phyloP scores from a whole-genome alignment of 2,888 invertebrate species.

The Euphydryas editha region DNA sequence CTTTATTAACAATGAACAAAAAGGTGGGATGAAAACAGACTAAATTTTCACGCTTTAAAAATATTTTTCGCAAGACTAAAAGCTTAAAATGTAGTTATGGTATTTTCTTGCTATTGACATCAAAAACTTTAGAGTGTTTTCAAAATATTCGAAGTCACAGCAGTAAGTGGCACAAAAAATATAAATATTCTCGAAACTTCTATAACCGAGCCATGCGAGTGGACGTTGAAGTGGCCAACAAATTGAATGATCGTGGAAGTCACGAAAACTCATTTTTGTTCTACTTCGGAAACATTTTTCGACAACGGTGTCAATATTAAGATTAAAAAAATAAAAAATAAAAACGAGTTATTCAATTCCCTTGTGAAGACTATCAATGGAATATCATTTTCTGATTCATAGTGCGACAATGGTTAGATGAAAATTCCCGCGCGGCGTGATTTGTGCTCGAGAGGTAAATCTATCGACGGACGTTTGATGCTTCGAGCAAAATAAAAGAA shows the following conservation, averaged over 20 bases:
- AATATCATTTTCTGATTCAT: conserved; percentile 10
- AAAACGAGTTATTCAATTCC: neutral
- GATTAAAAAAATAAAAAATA: neutral
- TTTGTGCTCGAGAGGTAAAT: conserved; percentile 59
- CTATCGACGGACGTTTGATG: conserved; percentile 45
- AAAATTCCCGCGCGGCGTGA: conserved; percentile 59
- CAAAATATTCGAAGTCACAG: conserved; percentile 6
- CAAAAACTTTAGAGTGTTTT: neutral
- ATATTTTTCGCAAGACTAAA: neutral
- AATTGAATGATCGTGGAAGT: conserved; percentile 11
- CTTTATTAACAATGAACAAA: neutral
- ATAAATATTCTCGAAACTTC: conserved; percentile 10
- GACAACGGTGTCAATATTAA: neutral
- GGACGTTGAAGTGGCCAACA: conserved; percentile 9
- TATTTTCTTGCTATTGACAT: neutral
- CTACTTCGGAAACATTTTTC: neutral
- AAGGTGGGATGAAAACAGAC: neutral
- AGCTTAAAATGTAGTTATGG: neutral
- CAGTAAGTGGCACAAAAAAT: neutral
- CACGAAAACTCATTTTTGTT: conserved; percentile 5
- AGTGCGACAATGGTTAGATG: neutral
- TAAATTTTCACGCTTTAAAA: neutral
- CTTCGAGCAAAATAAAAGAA: conserved; percentile 23
- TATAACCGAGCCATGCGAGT: neutral
- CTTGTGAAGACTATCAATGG: neutral